phyloP scores from a whole-genome alignment of 1,140 invertebrate genomes.

The Lasioglossum baleicum region DNA sequence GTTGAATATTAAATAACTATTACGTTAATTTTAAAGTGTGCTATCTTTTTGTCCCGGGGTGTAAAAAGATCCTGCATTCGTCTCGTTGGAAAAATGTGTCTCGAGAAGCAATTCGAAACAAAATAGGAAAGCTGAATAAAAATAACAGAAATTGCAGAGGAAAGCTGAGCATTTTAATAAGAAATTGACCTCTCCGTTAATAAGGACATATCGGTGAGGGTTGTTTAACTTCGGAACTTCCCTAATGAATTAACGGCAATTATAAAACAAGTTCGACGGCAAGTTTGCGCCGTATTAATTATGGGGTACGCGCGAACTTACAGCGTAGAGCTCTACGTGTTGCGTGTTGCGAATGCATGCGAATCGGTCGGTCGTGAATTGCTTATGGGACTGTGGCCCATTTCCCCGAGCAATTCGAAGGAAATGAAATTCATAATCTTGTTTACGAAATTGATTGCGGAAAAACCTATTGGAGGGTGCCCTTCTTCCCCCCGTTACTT shows the following conservation, averaged over 20 bases:
- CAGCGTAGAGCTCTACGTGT: neutral
- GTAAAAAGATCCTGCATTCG: too few relatives aligned
- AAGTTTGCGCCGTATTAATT: neutral
- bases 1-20: too few relatives aligned
- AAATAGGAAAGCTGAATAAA: too few relatives aligned
- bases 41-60: too few relatives aligned
- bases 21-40: too few relatives aligned
- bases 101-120: too few relatives aligned
- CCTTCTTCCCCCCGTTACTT: neutral
- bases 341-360: slow-evolving; percentile 7
- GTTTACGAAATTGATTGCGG: slow-evolving; percentile 8
- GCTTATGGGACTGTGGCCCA: slow-evolving; percentile 31
- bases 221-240: neutral
- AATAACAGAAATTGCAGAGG: too few relatives aligned
- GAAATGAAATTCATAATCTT: slow-evolving; percentile 33
- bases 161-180: too few relatives aligned
- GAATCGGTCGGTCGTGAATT: slow-evolving; percentile 21
- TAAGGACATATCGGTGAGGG: too few relatives aligned
- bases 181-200: too few relatives aligned
- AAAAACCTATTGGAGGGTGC: slow-evolving; percentile 13
- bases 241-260: neutral
- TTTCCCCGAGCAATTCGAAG: slow-evolving; percentile 24
- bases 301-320: neutral
- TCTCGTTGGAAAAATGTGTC: too few relatives aligned
- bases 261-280: neutral